Evolutionary conservation across 2,888 invertebrate genomes (phyloP), one percentile per base, ranked within the genome.

Genomic region (Diarsia dahlii): DNA sequence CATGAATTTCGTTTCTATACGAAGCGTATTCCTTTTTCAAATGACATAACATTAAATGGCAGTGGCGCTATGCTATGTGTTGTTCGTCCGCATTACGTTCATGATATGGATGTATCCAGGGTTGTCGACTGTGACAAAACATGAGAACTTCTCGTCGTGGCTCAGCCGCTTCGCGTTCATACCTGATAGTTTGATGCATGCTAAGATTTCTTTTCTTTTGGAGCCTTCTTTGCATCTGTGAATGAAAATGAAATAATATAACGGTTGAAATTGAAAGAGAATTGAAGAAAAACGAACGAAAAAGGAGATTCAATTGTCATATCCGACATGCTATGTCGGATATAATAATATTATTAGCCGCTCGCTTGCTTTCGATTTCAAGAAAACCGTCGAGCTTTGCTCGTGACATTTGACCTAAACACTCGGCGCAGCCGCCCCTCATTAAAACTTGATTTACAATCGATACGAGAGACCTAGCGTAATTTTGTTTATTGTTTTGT

Each of bases 61-160:
- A 72, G 71, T 63, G 75, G 85, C 84, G 79, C 13, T 66, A 90
- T 89, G 92, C 90, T 94, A 94, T 87, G 92, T 90, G 66, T 84
- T 84, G 39, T 88, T 83, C 5, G 89, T 70, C 45, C 86, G 88
- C 91, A 96, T 92, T 18, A 97, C 92, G 84, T 97, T 97, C 96
- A 97, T 97, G 64, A 97, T 96, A 88, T 97, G 97, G 23, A 97
- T 93, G 76, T 97, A 96, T 3, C 97, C 97, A 18, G 97, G 95
- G 85, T 97, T 95, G 92, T 97, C 97, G 12, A 97, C 96, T 1
- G 97, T 97, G 34, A 97, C 97, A 89, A 97, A 97, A 70, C 97
- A 97, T 0, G 96, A 95, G 92, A 97, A 97, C 39, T 95, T 93
- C 0, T 95, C 95, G 89, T 97, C 95, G 84, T 94, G 92, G 72